These are phyloP conservation scores for Platycercus adscitus DNA, from an alignment of 2,113 vertebrate species.

Conservation along the genomic window DNA sequence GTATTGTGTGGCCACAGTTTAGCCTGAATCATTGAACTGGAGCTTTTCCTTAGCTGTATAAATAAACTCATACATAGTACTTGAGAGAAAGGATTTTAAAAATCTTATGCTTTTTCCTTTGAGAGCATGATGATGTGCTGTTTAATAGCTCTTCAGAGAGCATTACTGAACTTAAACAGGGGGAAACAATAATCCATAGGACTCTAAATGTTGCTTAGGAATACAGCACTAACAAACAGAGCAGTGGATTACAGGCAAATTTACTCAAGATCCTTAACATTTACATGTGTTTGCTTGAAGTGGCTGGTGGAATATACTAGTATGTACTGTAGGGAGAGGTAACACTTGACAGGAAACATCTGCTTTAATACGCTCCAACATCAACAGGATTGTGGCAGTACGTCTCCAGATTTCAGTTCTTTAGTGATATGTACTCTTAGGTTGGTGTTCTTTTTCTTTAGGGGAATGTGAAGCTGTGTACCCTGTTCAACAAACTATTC, in stretches of 20 bases:
- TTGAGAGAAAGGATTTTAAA: background rate
- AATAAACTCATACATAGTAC: background rate
- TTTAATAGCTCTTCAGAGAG: background rate
- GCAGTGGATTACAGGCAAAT: background rate
- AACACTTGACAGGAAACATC: constrained; percentile 77
- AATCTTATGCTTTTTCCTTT: background rate
- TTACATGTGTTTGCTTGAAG: constrained; percentile 23
- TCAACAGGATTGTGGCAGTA: constrained; percentile 64
- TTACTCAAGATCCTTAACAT: background rate
- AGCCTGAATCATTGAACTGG: background rate
- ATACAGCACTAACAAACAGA: background rate
- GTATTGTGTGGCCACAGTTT: background rate
- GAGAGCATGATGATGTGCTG: background rate
- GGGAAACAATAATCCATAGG: background rate
- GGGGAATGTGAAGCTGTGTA: background rate
- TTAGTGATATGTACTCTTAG: background rate
- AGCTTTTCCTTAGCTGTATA: background rate
- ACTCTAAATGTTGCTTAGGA: background rate
- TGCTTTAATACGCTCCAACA: constrained; percentile 72
- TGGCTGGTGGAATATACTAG: constrained; percentile 6
- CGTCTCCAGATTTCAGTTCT: background rate
- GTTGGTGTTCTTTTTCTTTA: constrained; percentile 7
- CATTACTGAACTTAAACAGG: background rate
- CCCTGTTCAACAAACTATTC: background rate
- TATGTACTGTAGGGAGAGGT: constrained; percentile 31